Conservation (phyloP, 2,888 invertebrate genomes). For the Noctua comes region DNA sequence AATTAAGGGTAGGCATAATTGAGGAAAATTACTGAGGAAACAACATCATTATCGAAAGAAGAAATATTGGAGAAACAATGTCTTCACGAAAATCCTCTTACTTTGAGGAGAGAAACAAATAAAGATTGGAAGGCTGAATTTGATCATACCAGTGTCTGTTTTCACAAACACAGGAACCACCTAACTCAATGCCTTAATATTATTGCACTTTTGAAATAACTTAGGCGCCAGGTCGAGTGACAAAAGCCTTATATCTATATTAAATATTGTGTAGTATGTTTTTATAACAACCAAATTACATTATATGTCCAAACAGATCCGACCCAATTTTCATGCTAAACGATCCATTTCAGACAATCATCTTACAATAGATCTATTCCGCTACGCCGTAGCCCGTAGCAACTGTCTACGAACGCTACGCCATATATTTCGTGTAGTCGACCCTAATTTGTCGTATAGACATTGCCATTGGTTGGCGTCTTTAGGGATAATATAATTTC, state of each 20-base stretch:
- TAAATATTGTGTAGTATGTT: not conserved
- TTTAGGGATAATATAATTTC: conserved; percentile 32
- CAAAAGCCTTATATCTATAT: not conserved
- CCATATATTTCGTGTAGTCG: conserved; percentile 26
- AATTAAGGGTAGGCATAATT: conserved; percentile 34
- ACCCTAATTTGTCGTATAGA: conserved; percentile 49
- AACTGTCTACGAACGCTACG: conserved; percentile 54
- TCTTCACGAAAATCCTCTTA: conserved; percentile 22
- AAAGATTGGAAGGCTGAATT: not conserved
- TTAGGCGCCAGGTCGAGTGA: too few species aligned
- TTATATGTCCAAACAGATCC: not conserved
- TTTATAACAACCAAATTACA: not conserved
- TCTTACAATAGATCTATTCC: conserved; percentile 3
- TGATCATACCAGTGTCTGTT: not conserved
- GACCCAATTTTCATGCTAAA: not conserved
- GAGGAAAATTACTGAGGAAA: conserved; percentile 38
- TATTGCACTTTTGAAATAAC: too few species aligned
- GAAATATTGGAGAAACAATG: conserved; percentile 13
- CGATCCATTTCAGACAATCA: conserved; percentile 19
- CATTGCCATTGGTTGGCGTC: conserved; percentile 22
- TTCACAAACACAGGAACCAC: not conserved
- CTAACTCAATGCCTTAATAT: not conserved
- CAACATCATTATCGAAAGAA: not conserved
- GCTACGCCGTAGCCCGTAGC: conserved; percentile 62
- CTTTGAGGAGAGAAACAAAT: not conserved